Percentiles rank a stretch among this genome's conserved stretches.
These are phyloP conservation scores for Dryomyza anilis DNA, from an alignment of 2,888 invertebrate genomes.

Conservation along the genomic window DNA sequence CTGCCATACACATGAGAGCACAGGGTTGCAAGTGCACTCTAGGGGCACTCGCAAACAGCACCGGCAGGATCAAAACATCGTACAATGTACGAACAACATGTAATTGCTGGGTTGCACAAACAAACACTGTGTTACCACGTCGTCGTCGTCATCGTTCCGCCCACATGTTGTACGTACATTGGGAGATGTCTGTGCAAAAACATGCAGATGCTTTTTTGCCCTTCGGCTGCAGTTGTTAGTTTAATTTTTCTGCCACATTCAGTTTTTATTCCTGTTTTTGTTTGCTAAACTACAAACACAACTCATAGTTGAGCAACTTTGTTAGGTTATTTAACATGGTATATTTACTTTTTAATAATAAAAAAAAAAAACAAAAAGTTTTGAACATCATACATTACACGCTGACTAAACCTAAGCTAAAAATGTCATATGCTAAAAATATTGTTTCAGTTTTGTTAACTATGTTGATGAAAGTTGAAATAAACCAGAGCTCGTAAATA, in stretches of 20 bases:
- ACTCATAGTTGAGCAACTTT: constrained; percentile 5
- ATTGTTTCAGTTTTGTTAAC: too few species aligned
- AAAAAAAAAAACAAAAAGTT: too few species aligned
- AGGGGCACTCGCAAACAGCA: not conserved
- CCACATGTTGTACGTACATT: not conserved
- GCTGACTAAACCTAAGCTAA: too few species aligned
- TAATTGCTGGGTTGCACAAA: not conserved
- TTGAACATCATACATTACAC: too few species aligned
- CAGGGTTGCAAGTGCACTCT: not conserved
- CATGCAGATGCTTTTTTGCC: too few species aligned
- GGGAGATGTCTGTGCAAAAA: too few species aligned
- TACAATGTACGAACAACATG: not conserved
- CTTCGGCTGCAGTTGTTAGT: not conserved
- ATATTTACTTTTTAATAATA: too few species aligned
- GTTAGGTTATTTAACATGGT: too few species aligned
- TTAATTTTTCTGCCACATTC: constrained; percentile 1
- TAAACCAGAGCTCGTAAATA: too few species aligned
- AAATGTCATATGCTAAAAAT: too few species aligned
- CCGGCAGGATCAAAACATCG: not conserved
- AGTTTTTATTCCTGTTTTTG: not conserved
- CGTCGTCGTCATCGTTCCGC: not conserved
- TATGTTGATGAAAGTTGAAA: too few species aligned
- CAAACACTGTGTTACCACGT: not conserved
- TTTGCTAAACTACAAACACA: too few species aligned
- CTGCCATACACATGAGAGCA: not conserved